These are phyloP conservation scores for Leptinotarsa rubiginosa DNA, from an alignment of 2,888 invertebrate species.

Conservation along the genomic window DNA sequence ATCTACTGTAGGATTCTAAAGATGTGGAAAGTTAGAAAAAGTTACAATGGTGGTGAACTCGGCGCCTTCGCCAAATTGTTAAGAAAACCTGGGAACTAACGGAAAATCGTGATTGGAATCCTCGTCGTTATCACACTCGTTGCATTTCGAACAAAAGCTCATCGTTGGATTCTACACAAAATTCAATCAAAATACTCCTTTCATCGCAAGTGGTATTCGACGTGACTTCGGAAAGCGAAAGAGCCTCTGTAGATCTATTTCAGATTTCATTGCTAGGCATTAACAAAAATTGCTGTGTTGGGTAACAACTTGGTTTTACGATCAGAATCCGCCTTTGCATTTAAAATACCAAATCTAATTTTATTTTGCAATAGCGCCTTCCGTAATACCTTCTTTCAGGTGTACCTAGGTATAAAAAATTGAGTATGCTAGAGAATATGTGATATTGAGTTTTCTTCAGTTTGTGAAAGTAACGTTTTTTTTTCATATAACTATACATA, in stretches of 20 bases:
- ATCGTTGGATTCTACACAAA: not conserved
- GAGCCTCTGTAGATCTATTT: not conserved
- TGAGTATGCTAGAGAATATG: too few relatives aligned
- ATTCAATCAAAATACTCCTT: conserved; percentile 27
- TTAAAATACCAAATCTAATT: not conserved
- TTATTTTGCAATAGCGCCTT: too few relatives aligned
- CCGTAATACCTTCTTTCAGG: too few relatives aligned
- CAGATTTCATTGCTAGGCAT: not conserved
- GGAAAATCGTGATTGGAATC: not conserved
- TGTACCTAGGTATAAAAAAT: too few relatives aligned
- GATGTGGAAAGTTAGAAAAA: too few relatives aligned
- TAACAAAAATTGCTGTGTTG: conserved; percentile 5
- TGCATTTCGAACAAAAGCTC: conserved; percentile 21
- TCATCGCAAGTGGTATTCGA: conserved; percentile 12
- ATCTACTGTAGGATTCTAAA: too few relatives aligned
- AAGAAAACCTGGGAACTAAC: not conserved
- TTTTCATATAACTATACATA: too few relatives aligned
- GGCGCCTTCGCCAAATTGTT: not conserved
- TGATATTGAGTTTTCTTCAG: too few relatives aligned
- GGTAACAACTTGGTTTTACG: conserved; percentile 6
- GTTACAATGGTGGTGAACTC: too few relatives aligned
- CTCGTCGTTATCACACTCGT: not conserved
- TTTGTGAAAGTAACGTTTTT: too few relatives aligned
- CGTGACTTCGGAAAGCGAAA: not conserved
- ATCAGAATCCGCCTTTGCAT: conserved; percentile 24